phyloP scores from a whole-genome alignment of 1,140 invertebrate genomes.

The Rhopalosiphum padi region DNA sequence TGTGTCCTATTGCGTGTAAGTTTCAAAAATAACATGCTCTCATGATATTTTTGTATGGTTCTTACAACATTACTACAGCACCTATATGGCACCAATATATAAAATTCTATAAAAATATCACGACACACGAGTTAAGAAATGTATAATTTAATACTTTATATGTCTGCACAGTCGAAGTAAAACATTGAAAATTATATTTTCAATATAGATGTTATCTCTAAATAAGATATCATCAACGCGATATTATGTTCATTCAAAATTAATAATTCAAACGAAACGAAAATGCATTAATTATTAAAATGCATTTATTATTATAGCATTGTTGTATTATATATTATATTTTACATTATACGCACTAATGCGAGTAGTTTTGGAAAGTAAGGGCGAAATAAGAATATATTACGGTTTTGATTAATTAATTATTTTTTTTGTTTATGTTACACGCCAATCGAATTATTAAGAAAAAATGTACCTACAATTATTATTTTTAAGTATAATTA shows the following conservation, averaged over 20 bases:
- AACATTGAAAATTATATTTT: background rate
- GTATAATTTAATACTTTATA: background rate
- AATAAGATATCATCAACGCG: background rate
- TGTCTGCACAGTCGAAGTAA: background rate
- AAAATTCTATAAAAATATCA: no score
- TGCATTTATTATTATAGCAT: background rate
- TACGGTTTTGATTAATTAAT: background rate
- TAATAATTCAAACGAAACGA: background rate
- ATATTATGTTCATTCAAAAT: background rate
- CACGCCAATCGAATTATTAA: background rate
- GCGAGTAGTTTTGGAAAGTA: background rate
- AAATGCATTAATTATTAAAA: background rate
- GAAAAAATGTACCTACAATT: background rate
- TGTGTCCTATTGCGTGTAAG: background rate
- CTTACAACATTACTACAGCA: no score
- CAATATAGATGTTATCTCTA: background rate
- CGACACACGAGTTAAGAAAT: no score
- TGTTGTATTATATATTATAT: background rate
- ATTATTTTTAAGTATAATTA: background rate
- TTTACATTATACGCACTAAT: background rate
- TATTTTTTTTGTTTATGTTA: background rate
- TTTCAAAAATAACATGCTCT: no score
- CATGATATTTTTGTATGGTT: no score
- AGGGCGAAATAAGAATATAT: background rate
- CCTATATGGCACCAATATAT: no score